Percentiles rank a stretch among this genome's conserved stretches.
These are phyloP conservation scores for Oscheius sp. DNA, from an alignment of 2,888 invertebrate genomes.

Conservation along the genomic window DNA sequence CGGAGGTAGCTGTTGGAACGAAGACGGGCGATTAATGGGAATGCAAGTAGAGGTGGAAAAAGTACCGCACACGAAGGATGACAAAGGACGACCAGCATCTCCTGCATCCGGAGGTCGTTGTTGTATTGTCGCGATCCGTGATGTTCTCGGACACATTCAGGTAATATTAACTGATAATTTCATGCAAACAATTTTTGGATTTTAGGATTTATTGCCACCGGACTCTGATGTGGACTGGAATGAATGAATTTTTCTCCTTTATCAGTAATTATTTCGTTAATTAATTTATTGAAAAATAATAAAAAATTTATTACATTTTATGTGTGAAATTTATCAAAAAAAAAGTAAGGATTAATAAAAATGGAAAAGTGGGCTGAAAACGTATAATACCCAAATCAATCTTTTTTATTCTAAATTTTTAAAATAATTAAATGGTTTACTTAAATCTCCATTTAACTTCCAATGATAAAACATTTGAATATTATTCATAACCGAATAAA, in stretches of 20 bases:
- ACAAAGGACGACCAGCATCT: constrained; percentile 33
- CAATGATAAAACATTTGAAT: background rate
- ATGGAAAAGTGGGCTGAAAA: background rate
- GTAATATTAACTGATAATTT: constrained; percentile 36
- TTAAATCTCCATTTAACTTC: too few relatives aligned
- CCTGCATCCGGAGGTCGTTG: constrained; percentile 33
- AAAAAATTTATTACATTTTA: constrained; percentile 1
- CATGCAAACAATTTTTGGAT: constrained; percentile 37
- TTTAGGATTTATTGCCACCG: constrained; percentile 40
- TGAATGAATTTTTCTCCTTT: constrained; percentile 34
- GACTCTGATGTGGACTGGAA: constrained; percentile 38
- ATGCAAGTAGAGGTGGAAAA: constrained; percentile 37
- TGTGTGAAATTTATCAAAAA: background rate
- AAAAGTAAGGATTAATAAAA: background rate
- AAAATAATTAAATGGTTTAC: too few relatives aligned
- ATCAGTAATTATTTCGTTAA: constrained; percentile 23
- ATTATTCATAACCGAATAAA: background rate
- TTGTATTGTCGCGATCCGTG: constrained; percentile 29
- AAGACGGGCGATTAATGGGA: constrained; percentile 34
- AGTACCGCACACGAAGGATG: constrained; percentile 28
- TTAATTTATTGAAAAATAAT: constrained; percentile 19
- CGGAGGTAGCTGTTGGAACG: constrained; percentile 38
- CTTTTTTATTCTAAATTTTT: background rate
- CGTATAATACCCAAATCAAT: background rate
- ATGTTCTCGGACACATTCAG: constrained; percentile 31